A percentile compares a stretch with the other conserved stretches of the same genome.
Evolutionary conservation across 2,797 vertebrate genomes (phyloP).

Genomic region (Onychomys arenicola): DNA sequence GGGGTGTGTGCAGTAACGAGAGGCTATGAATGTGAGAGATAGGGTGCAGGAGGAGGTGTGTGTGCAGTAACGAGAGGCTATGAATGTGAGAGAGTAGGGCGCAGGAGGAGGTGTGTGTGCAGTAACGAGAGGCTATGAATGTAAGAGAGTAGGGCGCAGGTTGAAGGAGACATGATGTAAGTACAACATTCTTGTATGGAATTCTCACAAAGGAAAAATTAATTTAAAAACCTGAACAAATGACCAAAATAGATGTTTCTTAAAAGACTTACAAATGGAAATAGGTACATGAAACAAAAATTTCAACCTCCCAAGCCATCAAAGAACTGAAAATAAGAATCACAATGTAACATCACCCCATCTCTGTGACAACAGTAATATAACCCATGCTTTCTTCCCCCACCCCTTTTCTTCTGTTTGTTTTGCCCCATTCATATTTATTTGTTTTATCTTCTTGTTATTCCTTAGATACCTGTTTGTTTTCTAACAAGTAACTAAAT

Average conservation of each 20-base stretch:
- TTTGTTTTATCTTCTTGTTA: neutral
- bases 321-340: neutral
- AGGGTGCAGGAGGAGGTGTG: too few species aligned
- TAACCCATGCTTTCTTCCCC: neutral
- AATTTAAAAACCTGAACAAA: neutral
- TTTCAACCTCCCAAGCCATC: neutral
- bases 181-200: neutral
- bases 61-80: neutral
- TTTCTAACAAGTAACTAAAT: neutral
- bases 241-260: neutral
- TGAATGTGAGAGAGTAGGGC: neutral
- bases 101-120: too few species aligned
- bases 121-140: neutral
- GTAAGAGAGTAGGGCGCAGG: neutral
- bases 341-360: too few species aligned
- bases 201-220: neutral
- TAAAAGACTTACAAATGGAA: neutral
- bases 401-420: too few species aligned
- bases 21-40: neutral
- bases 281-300: neutral
- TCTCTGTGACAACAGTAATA: neutral
- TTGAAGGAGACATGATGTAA: neutral
- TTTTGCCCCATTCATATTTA: neutral
- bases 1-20: neutral
- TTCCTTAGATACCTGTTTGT: neutral